Percentiles rank a stretch among this genome's conserved stretches.
These are phyloP conservation scores for Eueremaeus valkanovi DNA, from an alignment of 2,888 invertebrate genomes.

Conservation along the genomic window DNA sequence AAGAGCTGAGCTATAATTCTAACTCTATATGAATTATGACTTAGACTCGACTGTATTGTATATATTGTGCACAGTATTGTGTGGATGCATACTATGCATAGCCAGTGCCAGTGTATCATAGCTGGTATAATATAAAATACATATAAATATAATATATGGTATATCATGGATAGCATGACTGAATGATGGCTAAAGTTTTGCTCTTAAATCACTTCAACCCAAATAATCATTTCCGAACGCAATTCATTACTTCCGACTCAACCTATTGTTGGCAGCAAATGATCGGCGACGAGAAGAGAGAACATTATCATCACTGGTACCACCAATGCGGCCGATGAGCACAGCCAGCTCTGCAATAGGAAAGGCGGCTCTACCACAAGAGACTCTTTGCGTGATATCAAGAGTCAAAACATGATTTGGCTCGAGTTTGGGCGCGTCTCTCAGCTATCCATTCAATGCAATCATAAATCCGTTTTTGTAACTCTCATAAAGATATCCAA, in stretches of 20 bases:
- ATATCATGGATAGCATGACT: constrained; percentile 32
- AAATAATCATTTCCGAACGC: constrained; percentile 33
- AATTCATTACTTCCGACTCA: constrained; percentile 35
- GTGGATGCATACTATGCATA: neutral
- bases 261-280: constrained; percentile 29
- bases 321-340: neutral
- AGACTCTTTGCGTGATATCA: constrained; percentile 36
- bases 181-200: constrained; percentile 25
- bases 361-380: constrained; percentile 26
- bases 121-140: too few relatives aligned
- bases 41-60: neutral
- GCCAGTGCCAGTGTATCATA: too few relatives aligned
- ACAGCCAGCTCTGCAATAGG: neutral
- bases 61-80: neutral
- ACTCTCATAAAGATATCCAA: constrained; percentile 33
- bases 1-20: neutral
- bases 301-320: constrained; percentile 5
- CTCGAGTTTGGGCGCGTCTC: constrained; percentile 21
- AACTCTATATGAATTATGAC: constrained; percentile 13
- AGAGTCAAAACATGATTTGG: constrained; percentile 23
- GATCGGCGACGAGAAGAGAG: constrained; percentile 24
- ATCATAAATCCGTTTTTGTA: constrained; percentile 17
- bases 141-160: neutral
- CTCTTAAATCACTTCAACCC: constrained; percentile 1
- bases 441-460: constrained; percentile 9